Evolutionary conservation across 2,113 vertebrate genomes (phyloP).

Genomic region (Lontra canadensis): DNA sequence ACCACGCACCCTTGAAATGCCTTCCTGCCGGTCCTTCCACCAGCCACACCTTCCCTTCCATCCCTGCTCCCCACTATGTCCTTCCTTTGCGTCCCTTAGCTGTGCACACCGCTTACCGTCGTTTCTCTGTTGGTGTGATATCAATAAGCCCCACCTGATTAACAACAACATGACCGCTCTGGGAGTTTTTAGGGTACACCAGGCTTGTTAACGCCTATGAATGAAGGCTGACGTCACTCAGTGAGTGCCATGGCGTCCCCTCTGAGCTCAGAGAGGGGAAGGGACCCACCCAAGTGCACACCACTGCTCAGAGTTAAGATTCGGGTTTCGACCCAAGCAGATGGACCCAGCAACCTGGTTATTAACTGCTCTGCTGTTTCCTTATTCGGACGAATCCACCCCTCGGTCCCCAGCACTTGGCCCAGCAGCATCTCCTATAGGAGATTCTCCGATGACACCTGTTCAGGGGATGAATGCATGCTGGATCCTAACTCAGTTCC

Average conservation of each 20-base stretch:
- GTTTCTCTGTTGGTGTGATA: background rate
- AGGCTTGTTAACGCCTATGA: accelerated
- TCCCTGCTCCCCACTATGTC: accelerated
- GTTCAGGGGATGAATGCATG: background rate
- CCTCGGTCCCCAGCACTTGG: background rate
- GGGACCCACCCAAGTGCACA: background rate
- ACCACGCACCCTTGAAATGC: accelerated
- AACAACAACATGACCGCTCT: background rate
- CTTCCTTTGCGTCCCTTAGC: background rate
- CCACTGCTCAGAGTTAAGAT: accelerated
- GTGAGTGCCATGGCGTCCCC: too few species aligned
- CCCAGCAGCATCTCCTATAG: background rate
- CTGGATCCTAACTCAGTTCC: background rate
- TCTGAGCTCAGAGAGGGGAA: background rate
- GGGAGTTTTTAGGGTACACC: accelerated
- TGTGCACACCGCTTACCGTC: too few species aligned
- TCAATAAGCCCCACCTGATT: background rate
- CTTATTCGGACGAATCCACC: accelerated
- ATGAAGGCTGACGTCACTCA: accelerated
- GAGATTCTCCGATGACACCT: background rate
- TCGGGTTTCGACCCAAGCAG: background rate
- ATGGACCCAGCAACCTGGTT: background rate
- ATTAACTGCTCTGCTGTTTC: accelerated
- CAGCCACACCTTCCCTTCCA: background rate
- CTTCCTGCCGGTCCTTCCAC: accelerated